Evolutionary conservation across 2,113 vertebrate species (phyloP).

Genomic region (Cinclus mexicanus): DNA sequence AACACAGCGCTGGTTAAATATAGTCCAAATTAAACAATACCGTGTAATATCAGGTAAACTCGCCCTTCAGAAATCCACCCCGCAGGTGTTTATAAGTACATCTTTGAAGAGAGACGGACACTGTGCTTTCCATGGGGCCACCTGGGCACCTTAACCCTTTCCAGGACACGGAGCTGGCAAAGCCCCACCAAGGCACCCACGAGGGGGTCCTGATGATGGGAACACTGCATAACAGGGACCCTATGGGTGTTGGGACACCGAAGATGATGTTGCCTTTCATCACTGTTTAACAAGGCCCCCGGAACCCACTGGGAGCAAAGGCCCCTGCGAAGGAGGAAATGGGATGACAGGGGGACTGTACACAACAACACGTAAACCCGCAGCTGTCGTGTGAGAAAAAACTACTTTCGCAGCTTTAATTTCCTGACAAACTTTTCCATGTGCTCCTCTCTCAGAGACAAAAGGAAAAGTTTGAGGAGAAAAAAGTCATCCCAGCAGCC

Average conservation of each 20-base stretch:
- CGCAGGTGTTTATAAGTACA: background rate
- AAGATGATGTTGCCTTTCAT: background rate
- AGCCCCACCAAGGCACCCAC: background rate
- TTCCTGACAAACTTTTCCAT: slow-evolving; percentile 30
- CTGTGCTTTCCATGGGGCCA: background rate
- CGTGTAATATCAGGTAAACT: slow-evolving; percentile 70
- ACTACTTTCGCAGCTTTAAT: slow-evolving; percentile 7
- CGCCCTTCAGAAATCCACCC: slow-evolving; percentile 47
- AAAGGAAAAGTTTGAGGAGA: background rate
- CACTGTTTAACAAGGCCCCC: background rate
- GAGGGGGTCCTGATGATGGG: background rate
- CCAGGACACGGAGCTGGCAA: background rate
- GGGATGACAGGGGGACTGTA: background rate
- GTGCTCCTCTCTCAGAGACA: background rate
- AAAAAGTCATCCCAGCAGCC: background rate
- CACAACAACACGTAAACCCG: background rate
- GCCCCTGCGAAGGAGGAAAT: slow-evolving; percentile 29
- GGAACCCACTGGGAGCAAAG: background rate
- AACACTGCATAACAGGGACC: background rate
- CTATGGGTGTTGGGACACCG: background rate
- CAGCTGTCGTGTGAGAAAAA: slow-evolving; percentile 18
- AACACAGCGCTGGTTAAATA: slow-evolving; percentile 80
- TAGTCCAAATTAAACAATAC: slow-evolving; percentile 75
- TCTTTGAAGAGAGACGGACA: slow-evolving; percentile 18
- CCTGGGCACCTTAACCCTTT: slow-evolving; percentile 57